Percentiles rank a stretch among this genome's conserved stretches.
Evolutionary conservation across 1,140 invertebrate genomes (phyloP).

Genomic region (Drosophila nannoptera): DNA sequence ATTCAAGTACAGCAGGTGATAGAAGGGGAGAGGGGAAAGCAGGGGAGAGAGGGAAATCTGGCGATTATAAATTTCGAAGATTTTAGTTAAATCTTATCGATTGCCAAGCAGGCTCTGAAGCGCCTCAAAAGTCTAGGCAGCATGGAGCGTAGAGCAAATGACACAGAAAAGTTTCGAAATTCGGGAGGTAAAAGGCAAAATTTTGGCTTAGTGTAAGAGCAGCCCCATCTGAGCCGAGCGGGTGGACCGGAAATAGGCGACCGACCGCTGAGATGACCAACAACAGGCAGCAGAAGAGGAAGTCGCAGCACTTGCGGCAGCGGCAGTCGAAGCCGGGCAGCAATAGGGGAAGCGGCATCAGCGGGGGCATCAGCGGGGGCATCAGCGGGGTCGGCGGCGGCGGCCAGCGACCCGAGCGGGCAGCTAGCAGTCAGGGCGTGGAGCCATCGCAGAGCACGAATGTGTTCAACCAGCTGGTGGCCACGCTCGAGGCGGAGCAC

Average conservation of each 20-base stretch:
- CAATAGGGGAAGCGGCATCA: no score
- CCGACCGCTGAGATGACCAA: not conserved
- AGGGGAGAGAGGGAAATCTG: not conserved
- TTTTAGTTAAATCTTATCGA: no score
- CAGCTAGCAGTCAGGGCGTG: no score
- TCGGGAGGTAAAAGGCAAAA: not conserved
- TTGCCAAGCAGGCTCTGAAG: not conserved
- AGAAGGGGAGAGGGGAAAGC: not conserved
- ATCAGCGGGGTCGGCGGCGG: not conserved
- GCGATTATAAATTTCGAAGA: no score
- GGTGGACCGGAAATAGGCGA: not conserved
- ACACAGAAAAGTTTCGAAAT: conserved; percentile 1
- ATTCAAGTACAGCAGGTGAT: not conserved
- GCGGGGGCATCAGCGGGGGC: not conserved
- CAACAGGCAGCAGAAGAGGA: not conserved
- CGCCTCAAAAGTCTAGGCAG: not conserved
- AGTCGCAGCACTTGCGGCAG: not conserved
- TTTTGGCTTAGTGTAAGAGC: not conserved
- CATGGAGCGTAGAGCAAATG: not conserved
- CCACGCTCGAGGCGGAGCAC: conserved; percentile 38
- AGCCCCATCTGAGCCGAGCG: conserved; percentile 1
- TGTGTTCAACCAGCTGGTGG: conserved; percentile 28
- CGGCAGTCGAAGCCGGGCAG: no score
- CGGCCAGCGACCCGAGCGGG: no score
- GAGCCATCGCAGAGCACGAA: not conserved